Evolutionary conservation across 2,888 invertebrate genomes (phyloP), one percentile per base, ranked within the genome.

Genomic region (Drosophila eohydei): DNA sequence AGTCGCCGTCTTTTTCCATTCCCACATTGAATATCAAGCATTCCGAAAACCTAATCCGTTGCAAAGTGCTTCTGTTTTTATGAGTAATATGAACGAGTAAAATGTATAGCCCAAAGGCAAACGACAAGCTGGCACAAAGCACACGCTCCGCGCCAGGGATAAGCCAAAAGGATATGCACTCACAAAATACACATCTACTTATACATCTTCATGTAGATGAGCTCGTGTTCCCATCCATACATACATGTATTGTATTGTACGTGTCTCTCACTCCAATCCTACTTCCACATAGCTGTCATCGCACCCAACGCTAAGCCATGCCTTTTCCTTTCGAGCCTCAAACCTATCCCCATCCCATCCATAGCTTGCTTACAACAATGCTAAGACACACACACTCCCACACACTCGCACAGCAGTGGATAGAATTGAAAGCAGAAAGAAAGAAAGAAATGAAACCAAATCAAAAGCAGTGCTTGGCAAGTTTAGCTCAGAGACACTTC

Each of bases 41-140:
- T 64, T 68, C 79, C 74, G 51, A 67, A 76, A 84, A 78, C 87
- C 78, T 78, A 87, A 84, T 84, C 81, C 83, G 71, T 57, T 70
- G 84, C 78, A 82, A 84, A 84, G 86, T 84, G 84, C 86, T 84
- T 81, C 74, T 82, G 83, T 84, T 81, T 80, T 72, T 69, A 67
- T 80, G 83, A 78, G 87, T 86, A 83, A 83, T 71, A 71, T 66
- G 73, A 86, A 64, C 66, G 74, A 74, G 81, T 61, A 73, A 74
- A 78, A 78, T 76, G 84, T 83, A 68, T 81, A 75, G 66, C 82
- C 79, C 77, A 51, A 52, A 80, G 84, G 82, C 79, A 74, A 67
- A 70, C 65, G 74, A 67, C 74, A 68, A 67, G 66, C 72, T 68
- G 75, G 68, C 72, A 63, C 54, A 69, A 65, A 61, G 74, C 75